Evolutionary conservation across 2,113 vertebrate species (phyloP).

Genomic region (Actenoides hombroni): DNA sequence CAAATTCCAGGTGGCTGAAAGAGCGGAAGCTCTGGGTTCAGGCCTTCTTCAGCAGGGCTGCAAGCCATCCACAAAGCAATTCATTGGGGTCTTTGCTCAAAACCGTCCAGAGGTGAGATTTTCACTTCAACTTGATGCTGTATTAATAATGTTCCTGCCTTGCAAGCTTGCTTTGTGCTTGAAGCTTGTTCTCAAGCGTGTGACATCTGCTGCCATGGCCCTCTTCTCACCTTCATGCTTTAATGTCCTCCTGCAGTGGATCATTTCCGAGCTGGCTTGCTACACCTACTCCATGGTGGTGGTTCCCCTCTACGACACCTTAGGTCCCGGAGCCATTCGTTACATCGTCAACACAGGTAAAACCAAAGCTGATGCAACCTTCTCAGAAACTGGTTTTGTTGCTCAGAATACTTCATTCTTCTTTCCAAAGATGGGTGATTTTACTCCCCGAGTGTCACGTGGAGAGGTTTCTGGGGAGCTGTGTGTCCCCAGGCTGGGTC

Average conservation of each 20-base stretch:
- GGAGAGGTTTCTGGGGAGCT: background rate
- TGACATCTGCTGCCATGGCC: background rate
- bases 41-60: conserved; percentile 92
- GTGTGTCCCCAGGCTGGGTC: background rate
- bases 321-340: conserved; percentile 91
- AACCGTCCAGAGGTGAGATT: conserved; percentile 92
- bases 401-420: background rate
- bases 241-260: conserved; percentile 83
- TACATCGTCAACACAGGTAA: conserved; percentile 96
- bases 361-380: background rate
- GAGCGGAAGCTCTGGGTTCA: conserved; percentile 92
- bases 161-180: background rate
- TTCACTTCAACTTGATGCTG: background rate
- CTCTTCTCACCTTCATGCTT: background rate
- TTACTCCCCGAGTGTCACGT: background rate
- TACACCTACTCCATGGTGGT: conserved; percentile 99
- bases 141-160: background rate
- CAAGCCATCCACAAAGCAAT: conserved; percentile 83
- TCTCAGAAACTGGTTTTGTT: background rate
- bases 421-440: background rate
- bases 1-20: conserved; percentile 82
- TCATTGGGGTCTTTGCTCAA: conserved; percentile 96
- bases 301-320: conserved; percentile 94
- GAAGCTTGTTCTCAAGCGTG: background rate
- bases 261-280: conserved; percentile 95